phyloP scores from a whole-genome alignment of 2,113 vertebrate genomes.

The Platichthys flesus region DNA sequence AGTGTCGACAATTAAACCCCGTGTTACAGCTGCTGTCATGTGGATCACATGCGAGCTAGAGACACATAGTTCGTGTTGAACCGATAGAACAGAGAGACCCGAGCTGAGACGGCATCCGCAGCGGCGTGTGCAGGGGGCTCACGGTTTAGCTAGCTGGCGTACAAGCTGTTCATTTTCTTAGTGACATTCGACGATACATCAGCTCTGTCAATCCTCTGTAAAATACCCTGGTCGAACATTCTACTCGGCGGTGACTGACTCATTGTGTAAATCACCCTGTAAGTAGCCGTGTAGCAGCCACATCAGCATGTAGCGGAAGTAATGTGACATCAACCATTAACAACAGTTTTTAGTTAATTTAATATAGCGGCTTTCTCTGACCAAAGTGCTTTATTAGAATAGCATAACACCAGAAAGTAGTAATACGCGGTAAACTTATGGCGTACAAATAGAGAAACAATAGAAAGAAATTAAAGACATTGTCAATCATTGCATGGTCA shows the following conservation, averaged over 20 bases:
- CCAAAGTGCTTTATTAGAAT: too few species aligned
- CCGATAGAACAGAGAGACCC: background rate
- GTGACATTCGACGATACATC: background rate
- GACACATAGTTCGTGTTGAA: background rate
- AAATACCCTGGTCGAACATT: too few species aligned
- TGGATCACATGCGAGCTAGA: background rate
- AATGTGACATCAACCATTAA: background rate
- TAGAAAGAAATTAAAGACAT: too few species aligned
- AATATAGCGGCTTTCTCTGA: too few species aligned
- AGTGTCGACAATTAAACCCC: background rate
- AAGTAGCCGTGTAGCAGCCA: too few species aligned
- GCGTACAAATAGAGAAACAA: too few species aligned
- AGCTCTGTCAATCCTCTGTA: background rate
- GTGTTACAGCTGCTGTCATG: background rate
- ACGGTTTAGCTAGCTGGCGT: constrained; percentile 15
- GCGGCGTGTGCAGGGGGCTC: background rate
- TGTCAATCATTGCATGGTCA: too few species aligned
- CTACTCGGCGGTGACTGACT: too few species aligned
- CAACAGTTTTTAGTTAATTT: too few species aligned
- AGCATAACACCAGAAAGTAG: too few species aligned
- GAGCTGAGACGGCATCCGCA: background rate
- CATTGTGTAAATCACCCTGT: too few species aligned
- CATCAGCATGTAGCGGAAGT: background rate
- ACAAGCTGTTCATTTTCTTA: background rate
- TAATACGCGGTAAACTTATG: too few species aligned